phyloP scores from a whole-genome alignment of 2,888 invertebrate species.

The Cyaniris semiargus region DNA sequence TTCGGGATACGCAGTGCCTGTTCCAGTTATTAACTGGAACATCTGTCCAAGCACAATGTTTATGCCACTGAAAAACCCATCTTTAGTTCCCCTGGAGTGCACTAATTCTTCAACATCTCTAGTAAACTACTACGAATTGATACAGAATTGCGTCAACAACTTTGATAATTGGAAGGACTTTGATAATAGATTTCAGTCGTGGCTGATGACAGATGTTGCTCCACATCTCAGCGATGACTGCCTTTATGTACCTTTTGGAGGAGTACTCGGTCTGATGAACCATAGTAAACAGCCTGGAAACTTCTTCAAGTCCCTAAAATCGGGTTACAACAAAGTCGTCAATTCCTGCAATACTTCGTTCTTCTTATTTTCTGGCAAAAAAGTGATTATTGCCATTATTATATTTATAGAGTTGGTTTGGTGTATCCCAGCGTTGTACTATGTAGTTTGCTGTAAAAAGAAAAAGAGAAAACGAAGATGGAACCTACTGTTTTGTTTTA shows the following conservation, averaged over 20 bases:
- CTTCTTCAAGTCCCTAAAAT: constrained; percentile 36
- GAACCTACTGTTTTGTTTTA: constrained; percentile 32
- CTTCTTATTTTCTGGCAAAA: constrained; percentile 53
- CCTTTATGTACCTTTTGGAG: constrained; percentile 80
- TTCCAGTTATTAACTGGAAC: constrained; percentile 82
- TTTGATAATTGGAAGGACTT: constrained; percentile 64
- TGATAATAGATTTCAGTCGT: constrained; percentile 74
- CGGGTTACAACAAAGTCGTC: constrained; percentile 24
- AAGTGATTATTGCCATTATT: constrained; percentile 53
- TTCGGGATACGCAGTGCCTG: constrained; percentile 63
- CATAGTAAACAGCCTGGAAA: constrained; percentile 44
- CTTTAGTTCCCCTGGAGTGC: constrained; percentile 52
- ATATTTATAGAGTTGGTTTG: constrained; percentile 61
- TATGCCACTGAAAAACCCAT: constrained; percentile 76
- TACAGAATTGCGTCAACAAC: constrained; percentile 74
- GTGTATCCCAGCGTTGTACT: constrained; percentile 54
- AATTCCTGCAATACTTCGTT: constrained; percentile 29
- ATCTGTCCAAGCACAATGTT: constrained; percentile 79
- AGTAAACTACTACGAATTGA: constrained; percentile 79
- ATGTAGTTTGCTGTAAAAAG: constrained; percentile 41
- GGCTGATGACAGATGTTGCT: constrained; percentile 74
- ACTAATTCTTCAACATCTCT: constrained; percentile 62
- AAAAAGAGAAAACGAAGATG: constrained; percentile 35
- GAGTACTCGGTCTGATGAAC: constrained; percentile 65
- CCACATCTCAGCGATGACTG: constrained; percentile 81